Evolutionary conservation across 2,113 vertebrate genomes (phyloP).

Genomic region (Scortum barcoo): DNA sequence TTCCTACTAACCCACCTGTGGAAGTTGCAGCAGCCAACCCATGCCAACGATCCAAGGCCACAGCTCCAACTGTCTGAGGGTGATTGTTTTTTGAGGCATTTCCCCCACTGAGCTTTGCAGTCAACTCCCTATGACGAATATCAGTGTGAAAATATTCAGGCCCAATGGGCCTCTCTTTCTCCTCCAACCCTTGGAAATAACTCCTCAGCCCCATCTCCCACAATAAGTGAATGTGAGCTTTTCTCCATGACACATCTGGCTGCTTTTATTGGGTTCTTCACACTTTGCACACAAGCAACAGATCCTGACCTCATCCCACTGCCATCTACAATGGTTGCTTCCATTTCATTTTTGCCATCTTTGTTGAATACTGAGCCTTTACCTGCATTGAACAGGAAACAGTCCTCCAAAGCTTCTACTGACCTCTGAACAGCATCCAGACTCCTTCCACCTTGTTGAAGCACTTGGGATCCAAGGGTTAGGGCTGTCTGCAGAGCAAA

Average conservation of each 20-base stretch:
- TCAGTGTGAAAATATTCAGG: constrained; percentile 85
- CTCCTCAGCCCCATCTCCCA: constrained; percentile 83
- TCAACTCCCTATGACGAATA: constrained; percentile 76
- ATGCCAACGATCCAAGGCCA: constrained; percentile 79
- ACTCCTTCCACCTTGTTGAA: constrained; percentile 79
- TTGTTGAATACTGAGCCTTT: constrained; percentile 86
- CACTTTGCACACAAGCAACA: constrained; percentile 81
- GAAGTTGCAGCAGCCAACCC: constrained; percentile 84
- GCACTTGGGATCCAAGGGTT: constrained; percentile 76
- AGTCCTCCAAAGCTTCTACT: constrained; percentile 85
- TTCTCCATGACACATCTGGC: constrained; percentile 86
- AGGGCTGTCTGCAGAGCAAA: constrained; percentile 84
- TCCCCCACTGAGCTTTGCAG: constrained; percentile 54
- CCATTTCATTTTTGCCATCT: constrained; percentile 84
- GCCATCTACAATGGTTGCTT: constrained; percentile 84
- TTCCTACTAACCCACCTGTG: constrained; percentile 85
- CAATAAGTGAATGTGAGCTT: constrained; percentile 81
- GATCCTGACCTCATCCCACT: constrained; percentile 77
- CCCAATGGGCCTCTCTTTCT: constrained; percentile 66
- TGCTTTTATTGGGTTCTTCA: constrained; percentile 86
- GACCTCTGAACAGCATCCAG: constrained; percentile 85
- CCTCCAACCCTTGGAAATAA: constrained; percentile 72
- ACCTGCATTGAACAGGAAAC: constrained; percentile 87
- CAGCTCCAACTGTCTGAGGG: constrained; percentile 86
- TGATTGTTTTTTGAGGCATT: constrained; percentile 78